Conservation (phyloP, 1,140 invertebrate genomes). For the Branchinecta lindahli region DNA sequence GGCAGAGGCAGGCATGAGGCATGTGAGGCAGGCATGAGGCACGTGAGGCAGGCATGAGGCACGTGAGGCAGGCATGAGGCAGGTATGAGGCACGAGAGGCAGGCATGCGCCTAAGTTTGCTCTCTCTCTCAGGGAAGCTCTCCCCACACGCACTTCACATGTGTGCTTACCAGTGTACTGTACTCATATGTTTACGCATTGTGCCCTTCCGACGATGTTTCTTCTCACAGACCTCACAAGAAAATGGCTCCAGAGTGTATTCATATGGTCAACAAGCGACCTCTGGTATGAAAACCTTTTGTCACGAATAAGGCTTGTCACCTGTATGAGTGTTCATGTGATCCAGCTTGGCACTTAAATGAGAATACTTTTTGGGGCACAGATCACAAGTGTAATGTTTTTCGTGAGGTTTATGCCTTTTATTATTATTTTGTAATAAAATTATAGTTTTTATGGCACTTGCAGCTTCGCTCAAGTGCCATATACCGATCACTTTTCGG, state of each 20-base stretch:
- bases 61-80: no score
- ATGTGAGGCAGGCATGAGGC: no score
- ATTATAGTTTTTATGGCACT: no score
- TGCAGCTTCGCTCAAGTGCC: no score
- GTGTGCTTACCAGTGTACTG: neutral
- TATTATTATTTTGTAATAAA: no score
- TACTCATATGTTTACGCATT: neutral
- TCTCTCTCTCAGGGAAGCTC: constrained; percentile 90
- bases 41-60: no score
- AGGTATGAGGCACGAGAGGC: no score
- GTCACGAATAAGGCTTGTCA: neutral
- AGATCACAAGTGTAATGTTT: constrained; percentile 97
- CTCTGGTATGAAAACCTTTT: constrained; percentile 80
- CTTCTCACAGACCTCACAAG: neutral
- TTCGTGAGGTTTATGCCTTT: constrained; percentile 91
- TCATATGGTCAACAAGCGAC: constrained; percentile 41
- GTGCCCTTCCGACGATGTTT: neutral
- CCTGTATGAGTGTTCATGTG: neutral
- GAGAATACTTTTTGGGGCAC: constrained; percentile 95
- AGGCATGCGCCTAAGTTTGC: constrained; percentile 91
- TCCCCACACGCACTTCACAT: constrained; percentile 81
- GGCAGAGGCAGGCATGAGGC: no score
- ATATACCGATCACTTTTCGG: no score
- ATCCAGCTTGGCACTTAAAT: constrained; percentile 30
- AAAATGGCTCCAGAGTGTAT: neutral